A percentile compares a stretch with the other conserved stretches of the same genome.
These are phyloP conservation scores for Micrastur ruficollis DNA, from an alignment of 2,797 vertebrate genomes.

Conservation along the genomic window DNA sequence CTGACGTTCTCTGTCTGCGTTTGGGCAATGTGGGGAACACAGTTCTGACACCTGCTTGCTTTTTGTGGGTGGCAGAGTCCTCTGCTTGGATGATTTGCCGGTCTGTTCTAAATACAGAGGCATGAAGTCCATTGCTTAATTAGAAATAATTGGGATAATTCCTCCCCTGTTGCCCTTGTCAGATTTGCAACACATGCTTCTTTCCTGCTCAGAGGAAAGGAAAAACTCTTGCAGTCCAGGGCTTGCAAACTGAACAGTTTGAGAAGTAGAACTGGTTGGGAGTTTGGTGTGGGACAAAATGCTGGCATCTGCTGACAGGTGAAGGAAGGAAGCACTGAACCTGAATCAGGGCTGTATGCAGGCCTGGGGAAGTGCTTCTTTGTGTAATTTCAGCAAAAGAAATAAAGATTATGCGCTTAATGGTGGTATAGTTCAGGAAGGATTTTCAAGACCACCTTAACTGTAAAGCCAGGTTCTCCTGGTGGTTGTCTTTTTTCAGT, in stretches of 20 bases:
- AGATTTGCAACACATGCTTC: background rate
- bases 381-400: background rate
- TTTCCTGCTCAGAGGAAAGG: background rate
- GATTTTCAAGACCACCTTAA: background rate
- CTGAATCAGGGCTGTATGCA: background rate
- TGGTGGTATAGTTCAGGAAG: background rate
- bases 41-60: background rate
- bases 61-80: background rate
- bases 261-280: background rate
- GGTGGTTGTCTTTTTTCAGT: background rate
- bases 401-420: background rate
- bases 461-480: background rate
- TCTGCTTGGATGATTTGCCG: background rate
- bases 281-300: background rate
- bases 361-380: background rate
- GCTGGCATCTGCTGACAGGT: background rate
- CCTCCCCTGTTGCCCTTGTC: background rate
- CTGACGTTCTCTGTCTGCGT: rapidly evolving
- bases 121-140: background rate
- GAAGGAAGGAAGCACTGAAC: background rate
- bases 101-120: background rate
- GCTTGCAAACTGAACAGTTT: background rate
- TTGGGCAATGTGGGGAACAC: background rate
- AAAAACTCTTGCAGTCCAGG: background rate
- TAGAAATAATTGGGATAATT: background rate